Base-by-base conservation (phyloP, 64 coral and sea anemone genomes). In the Montipora sp. region DNA sequence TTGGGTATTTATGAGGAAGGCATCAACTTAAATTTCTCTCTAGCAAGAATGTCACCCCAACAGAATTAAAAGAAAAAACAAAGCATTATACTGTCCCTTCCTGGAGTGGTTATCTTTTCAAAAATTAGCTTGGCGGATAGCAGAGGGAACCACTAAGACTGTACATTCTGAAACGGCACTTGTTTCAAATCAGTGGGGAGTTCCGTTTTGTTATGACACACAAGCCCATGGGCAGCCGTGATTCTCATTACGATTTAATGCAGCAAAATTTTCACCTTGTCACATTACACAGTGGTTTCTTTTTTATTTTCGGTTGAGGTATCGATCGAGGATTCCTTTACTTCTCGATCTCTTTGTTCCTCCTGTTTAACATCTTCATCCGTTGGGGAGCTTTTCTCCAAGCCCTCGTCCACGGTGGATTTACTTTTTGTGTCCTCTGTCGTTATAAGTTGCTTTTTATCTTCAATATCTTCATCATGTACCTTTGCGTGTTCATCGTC, bases 281-380 rank as follows among this genome's bases (percentile, higher is more conserved):
- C 79, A 36, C 24, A 65, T 43, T 85, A 85, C 43, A 85, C 82
- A 50, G 82, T 71, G 3, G 82, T 85, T 50, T 71, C 63, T 22
- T 72, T 85, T 45, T 85, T 15, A 47, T 21, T 13, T 23, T 71
- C 15, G 14, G 16, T 50, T 85, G 61, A 22, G n/a, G 13, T 51
- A 19, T 50, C 48, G 43, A 84, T 69, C 46, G 16, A 45, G 7
- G 19, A 23, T 24, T 50, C 65, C 1, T 18, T 47, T 14, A 69
- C 60, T 67, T 57, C 66, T 43, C 15, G 60, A 4, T 19, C 60
- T 63, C 3, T 3, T 11, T 63, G 11, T 63, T 15, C 14, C 60
- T 12, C 60, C 3, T 63, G 60, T 11, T n/a, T 46, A n/a, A 10
- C 4, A 10, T 45, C 44, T 4, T 16, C 57, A n/a, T 67, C 80